Conservation (phyloP, 2,888 invertebrate genomes). For the Ashinkailepas kermadecensis region DNA sequence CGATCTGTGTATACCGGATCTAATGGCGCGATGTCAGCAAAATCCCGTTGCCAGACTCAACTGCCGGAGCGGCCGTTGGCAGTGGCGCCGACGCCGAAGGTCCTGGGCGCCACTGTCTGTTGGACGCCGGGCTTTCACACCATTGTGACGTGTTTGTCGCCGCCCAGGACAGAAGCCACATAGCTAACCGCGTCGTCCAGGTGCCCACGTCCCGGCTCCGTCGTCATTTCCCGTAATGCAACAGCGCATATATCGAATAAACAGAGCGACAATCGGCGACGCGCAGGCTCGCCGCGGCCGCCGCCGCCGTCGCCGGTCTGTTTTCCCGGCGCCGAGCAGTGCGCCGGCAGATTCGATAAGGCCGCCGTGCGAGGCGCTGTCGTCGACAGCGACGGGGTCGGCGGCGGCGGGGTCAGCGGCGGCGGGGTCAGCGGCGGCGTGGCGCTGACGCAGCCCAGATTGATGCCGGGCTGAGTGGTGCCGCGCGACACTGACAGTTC, state of each 20-base stretch:
- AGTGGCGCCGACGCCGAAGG: too few relatives aligned
- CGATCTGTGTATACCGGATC: too few relatives aligned
- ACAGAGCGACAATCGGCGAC: background rate
- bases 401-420: background rate
- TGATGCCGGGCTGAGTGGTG: background rate
- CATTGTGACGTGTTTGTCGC: too few relatives aligned
- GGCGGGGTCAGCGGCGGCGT: background rate
- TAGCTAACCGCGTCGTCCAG: background rate
- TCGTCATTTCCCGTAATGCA: conserved; percentile 5
- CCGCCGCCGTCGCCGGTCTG: background rate
- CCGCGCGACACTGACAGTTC: too few relatives aligned
- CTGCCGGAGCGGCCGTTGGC: too few relatives aligned
- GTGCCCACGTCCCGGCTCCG: background rate
- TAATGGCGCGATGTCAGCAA: too few relatives aligned
- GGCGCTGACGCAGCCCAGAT: background rate
- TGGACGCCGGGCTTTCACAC: too few relatives aligned
- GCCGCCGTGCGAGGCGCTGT: background rate
- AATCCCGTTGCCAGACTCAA: too few relatives aligned
- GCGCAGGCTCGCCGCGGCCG: background rate
- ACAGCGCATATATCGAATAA: conserved; percentile 16
- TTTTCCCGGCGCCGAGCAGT: background rate
- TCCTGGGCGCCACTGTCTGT: too few relatives aligned
- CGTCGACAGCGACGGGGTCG: background rate
- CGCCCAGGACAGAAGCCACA: too few relatives aligned
- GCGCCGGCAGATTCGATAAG: background rate